phyloP scores from a whole-genome alignment of 2,797 vertebrate species.

The Enteromius afrohamiltoni region DNA sequence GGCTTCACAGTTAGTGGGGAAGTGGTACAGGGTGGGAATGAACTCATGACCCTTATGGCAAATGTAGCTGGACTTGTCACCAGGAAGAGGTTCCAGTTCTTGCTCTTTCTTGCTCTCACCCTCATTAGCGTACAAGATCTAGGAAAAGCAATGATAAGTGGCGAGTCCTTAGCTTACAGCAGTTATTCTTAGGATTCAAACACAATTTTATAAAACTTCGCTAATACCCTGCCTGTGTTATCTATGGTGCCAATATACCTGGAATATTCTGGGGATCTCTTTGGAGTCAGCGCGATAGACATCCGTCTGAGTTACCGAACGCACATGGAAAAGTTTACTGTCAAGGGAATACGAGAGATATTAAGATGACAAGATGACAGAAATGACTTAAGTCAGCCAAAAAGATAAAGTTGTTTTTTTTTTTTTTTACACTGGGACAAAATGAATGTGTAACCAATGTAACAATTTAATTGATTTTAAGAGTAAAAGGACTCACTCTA shows the following conservation, averaged over 20 bases:
- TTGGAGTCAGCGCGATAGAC: slow-evolving; percentile 89
- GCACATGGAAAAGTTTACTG: slow-evolving; percentile 89
- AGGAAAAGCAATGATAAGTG: slow-evolving; percentile 1
- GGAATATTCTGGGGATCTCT: slow-evolving; percentile 91
- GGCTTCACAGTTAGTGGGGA: slow-evolving; percentile 88
- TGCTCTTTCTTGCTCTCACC: slow-evolving; percentile 90
- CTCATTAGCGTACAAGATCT: slow-evolving; percentile 91
- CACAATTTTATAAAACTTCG: background rate
- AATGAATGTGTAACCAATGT: background rate
- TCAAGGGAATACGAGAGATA: slow-evolving; percentile 12
- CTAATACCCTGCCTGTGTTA: background rate
- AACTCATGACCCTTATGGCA: slow-evolving; percentile 91
- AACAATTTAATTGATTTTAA: background rate
- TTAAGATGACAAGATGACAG: background rate
- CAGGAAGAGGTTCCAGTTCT: slow-evolving; percentile 82
- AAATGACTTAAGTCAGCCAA: background rate
- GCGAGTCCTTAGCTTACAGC: background rate
- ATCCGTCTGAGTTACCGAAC: slow-evolving; percentile 88
- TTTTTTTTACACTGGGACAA: background rate
- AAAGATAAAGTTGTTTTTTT: background rate
- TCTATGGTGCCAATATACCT: slow-evolving; percentile 68
- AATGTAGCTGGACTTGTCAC: slow-evolving; percentile 89
- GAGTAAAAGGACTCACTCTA: slow-evolving; percentile 80
- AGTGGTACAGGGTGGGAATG: slow-evolving; percentile 89
- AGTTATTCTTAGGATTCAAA: background rate